Evolutionary conservation across 92 coral and sea anemone species (phyloP).

Genomic region (Porites cylindrica): DNA sequence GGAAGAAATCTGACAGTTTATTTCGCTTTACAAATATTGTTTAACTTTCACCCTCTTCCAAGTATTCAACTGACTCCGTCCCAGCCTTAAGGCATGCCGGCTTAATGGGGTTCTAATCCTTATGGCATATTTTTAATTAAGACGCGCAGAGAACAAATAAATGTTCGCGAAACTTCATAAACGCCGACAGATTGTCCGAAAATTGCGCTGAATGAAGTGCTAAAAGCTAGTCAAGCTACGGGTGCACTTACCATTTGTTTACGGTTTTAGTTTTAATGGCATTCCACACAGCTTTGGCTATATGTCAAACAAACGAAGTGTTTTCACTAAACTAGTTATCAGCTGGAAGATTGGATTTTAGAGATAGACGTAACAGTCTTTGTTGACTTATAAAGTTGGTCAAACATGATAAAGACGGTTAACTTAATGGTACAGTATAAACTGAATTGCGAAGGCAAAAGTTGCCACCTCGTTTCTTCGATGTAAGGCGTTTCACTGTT

Average conservation of each 20-base stretch:
- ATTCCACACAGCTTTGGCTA: neutral
- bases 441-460: neutral
- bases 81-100: neutral
- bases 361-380: neutral
- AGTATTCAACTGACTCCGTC: neutral
- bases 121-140: constrained; percentile 31
- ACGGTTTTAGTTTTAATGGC: constrained; percentile 7
- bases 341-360: neutral
- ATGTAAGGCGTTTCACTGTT: neutral
- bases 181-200: constrained; percentile 34
- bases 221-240: neutral
- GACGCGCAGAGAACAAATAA: constrained; percentile 3
- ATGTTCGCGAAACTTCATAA: constrained; percentile 21
- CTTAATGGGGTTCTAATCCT: constrained; percentile 19
- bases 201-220: constrained; percentile 17
- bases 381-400: neutral
- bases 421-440: neutral
- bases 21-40: neutral
- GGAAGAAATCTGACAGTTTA: neutral
- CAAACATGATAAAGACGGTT: too few species aligned
- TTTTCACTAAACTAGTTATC: constrained; percentile 6
- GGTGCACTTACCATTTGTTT: constrained; percentile 15
- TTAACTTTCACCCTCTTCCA: neutral
- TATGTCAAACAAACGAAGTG: constrained; percentile 23
- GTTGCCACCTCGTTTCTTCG: neutral